A percentile compares a stretch with the other conserved stretches of the same genome.
Conservation (phyloP, 2,113 vertebrate genomes). For the Notothenia coriiceps region DNA sequence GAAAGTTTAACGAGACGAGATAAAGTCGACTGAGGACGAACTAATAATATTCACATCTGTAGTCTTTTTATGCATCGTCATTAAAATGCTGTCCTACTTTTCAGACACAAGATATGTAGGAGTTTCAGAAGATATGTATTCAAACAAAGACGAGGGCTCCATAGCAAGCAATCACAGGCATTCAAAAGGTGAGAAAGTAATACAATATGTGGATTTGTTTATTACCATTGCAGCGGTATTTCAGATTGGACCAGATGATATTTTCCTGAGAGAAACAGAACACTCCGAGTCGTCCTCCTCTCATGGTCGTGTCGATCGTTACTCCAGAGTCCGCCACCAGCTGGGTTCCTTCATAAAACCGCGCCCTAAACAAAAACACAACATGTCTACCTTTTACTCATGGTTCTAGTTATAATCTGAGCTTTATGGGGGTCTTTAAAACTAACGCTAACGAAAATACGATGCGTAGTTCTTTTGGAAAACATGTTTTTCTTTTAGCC, state of each 20-base stretch:
- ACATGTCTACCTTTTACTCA: too few relatives aligned
- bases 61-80: constrained; percentile 7
- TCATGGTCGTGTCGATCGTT: constrained; percentile 98
- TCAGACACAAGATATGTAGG: too few relatives aligned
- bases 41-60: constrained; percentile 11
- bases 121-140: too few relatives aligned
- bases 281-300: constrained; percentile 96
- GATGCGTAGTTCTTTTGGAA: too few relatives aligned
- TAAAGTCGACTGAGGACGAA: constrained; percentile 5
- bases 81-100: too few relatives aligned
- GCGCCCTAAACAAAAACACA: constrained; percentile 83
- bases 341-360: constrained; percentile 95
- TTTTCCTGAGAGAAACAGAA: constrained; percentile 99
- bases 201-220: not conserved
- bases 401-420: too few relatives aligned
- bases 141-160: too few relatives aligned
- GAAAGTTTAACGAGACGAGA: constrained; percentile 8
- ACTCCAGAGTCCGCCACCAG: constrained; percentile 98
- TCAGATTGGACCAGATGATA: constrained; percentile 99
- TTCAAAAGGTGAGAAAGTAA: too few relatives aligned
- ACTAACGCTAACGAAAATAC: too few relatives aligned
- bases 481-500: too few relatives aligned
- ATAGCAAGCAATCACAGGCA: too few relatives aligned
- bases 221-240: constrained; percentile 98
- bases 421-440: too few relatives aligned